Conservation (phyloP, 1,140 invertebrate genomes). For the Subanguina moxae region DNA sequence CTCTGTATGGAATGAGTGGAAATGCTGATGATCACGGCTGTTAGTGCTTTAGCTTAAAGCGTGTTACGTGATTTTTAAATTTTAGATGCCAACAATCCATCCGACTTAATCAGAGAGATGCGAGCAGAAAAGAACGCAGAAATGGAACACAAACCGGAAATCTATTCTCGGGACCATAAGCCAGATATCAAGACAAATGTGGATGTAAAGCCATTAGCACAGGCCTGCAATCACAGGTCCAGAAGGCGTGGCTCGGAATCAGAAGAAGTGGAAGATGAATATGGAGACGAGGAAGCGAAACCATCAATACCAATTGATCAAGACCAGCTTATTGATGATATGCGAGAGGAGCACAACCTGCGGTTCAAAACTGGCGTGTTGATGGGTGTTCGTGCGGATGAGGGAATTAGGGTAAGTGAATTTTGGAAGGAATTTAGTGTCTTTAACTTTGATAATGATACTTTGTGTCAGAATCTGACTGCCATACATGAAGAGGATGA, state of each 20-base stretch:
- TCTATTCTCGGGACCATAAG: not conserved
- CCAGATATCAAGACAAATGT: not conserved
- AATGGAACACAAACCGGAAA: conserved; percentile 8
- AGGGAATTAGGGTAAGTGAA: conserved; percentile 31
- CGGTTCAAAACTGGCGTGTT: conserved; percentile 42
- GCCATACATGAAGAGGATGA: conserved; percentile 14
- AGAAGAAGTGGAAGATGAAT: conserved; percentile 21
- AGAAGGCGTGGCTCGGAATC: not conserved
- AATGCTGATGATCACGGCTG: conserved; percentile 56
- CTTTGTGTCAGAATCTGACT: conserved; percentile 22
- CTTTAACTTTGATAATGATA: not conserved
- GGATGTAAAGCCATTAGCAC: not conserved
- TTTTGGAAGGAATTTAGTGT: not conserved
- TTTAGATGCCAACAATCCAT: conserved; percentile 57
- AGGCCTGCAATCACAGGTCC: not conserved
- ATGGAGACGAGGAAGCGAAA: conserved; percentile 20
- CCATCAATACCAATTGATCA: conserved; percentile 26
- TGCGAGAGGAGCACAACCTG: conserved; percentile 46
- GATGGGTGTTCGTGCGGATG: conserved; percentile 31
- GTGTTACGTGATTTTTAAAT: conserved; percentile 7
- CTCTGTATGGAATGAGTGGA: conserved; percentile 57
- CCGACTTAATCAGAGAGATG: conserved; percentile 51
- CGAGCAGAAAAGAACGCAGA: conserved; percentile 25
- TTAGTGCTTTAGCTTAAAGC: conserved; percentile 33
- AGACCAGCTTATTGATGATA: conserved; percentile 35